phyloP scores from a whole-genome alignment of 2,113 vertebrate species.

The Dromiciops gliroides region DNA sequence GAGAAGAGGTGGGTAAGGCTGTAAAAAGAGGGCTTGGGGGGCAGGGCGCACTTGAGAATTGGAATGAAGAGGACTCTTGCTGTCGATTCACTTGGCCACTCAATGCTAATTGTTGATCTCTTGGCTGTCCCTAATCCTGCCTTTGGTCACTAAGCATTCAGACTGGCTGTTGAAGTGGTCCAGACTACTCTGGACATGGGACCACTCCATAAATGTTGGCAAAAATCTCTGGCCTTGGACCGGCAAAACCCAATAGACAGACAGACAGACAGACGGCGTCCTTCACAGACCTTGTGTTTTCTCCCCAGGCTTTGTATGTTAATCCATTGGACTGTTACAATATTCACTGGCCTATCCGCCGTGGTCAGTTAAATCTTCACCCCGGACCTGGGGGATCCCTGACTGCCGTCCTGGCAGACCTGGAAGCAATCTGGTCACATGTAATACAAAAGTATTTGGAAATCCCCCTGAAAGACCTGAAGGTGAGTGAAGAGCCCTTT shows the following conservation, averaged over 20 bases:
- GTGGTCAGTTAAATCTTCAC: conserved; percentile 94
- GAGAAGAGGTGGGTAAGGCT: conserved; percentile 92
- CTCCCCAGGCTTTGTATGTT: conserved; percentile 91
- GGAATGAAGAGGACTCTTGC: neutral
- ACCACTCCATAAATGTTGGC: conserved; percentile 18
- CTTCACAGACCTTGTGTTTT: neutral
- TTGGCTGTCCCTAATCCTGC: neutral
- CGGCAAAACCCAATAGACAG: conserved; percentile 1
- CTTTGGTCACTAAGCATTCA: neutral
- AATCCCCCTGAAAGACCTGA: conserved; percentile 97
- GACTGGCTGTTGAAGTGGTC: neutral
- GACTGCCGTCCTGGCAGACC: conserved; percentile 91
- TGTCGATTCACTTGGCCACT: neutral
- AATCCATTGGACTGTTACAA: conserved; percentile 94
- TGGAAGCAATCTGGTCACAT: conserved; percentile 96
- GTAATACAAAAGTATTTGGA: conserved; percentile 96
- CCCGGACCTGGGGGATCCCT: conserved; percentile 92
- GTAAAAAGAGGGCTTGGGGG: neutral
- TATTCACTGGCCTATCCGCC: conserved; percentile 94
- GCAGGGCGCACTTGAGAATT: neutral
- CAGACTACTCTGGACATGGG: neutral
- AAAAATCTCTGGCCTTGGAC: conserved; percentile 21
- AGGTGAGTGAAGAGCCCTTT: conserved; percentile 84
- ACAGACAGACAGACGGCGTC: neutral
- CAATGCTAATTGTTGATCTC: neutral